Evolutionary conservation across 2,797 vertebrate species (phyloP).

Genomic region (Lophius americanus): DNA sequence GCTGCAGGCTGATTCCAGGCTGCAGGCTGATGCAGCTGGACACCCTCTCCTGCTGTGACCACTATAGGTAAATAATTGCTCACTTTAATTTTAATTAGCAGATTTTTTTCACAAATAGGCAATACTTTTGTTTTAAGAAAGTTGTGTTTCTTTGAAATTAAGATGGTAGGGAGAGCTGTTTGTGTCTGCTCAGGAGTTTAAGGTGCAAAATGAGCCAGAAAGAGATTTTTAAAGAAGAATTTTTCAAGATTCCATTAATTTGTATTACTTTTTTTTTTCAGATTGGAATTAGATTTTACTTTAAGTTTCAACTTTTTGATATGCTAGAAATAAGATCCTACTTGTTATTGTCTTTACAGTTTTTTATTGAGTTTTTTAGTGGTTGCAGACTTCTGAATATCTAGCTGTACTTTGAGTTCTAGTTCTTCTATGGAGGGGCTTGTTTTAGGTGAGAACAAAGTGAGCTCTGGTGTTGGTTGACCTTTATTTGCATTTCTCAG

Average conservation of each 20-base stretch:
- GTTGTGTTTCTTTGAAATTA: conserved; percentile 5
- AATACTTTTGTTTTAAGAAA: conserved; percentile 35
- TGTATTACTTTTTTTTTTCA: neutral
- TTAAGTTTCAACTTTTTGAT: conserved; percentile 1
- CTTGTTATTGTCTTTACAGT: neutral
- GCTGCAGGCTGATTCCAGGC: neutral
- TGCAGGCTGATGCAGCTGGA: conserved; percentile 17
- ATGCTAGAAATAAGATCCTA: too few species aligned
- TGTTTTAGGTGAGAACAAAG: conserved; percentile 21
- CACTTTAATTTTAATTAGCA: conserved; percentile 48
- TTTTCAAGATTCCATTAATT: conserved; percentile 1
- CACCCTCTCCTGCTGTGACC: conserved; percentile 44
- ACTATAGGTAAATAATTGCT: conserved; percentile 56
- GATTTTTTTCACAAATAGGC: conserved; percentile 43
- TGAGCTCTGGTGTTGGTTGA: conserved; percentile 30
- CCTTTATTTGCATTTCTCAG: conserved; percentile 32
- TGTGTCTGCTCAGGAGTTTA: neutral
- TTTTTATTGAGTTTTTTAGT: neutral
- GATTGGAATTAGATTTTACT: neutral
- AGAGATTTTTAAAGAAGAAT: neutral
- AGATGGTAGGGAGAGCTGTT: neutral
- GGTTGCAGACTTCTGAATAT: conserved; percentile 5
- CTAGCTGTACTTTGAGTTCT: neutral
- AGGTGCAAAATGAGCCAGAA: conserved; percentile 37
- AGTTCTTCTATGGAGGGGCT: conserved; percentile 16